phyloP scores from a whole-genome alignment of 2,797 vertebrate genomes.

The Rallus crepitans region DNA sequence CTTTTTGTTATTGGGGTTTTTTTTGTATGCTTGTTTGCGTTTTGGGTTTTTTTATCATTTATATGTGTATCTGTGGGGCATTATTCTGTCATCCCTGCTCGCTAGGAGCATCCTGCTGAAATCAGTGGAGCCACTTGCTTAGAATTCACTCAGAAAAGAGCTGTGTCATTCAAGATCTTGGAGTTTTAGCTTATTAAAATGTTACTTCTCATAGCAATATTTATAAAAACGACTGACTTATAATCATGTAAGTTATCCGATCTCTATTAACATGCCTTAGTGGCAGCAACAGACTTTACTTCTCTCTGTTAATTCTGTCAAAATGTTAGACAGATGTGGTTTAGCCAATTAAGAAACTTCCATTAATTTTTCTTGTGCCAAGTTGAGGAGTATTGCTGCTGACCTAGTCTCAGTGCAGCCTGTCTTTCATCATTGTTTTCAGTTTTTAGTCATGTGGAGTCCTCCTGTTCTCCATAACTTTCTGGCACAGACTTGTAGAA shows the following conservation, averaged over 20 bases:
- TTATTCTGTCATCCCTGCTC: neutral
- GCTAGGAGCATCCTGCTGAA: neutral
- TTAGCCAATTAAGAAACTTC: slow-evolving; percentile 34
- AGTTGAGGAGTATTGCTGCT: neutral
- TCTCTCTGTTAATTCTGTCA: slow-evolving; percentile 19
- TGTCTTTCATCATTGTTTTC: neutral
- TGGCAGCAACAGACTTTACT: neutral
- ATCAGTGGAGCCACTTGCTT: neutral
- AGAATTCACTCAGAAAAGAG: neutral
- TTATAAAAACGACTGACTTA: neutral
- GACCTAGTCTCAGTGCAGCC: neutral
- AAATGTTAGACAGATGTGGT: slow-evolving; percentile 34
- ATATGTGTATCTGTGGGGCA: neutral
- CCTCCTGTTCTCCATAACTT: neutral
- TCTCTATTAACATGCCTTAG: neutral
- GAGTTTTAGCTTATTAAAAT: neutral
- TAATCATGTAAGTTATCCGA: neutral
- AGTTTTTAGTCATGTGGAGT: neutral
- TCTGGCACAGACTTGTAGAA: neutral
- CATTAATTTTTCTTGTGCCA: slow-evolving; percentile 20
- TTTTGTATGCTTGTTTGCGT: too few species aligned
- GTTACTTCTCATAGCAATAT: neutral
- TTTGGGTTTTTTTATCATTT: neutral
- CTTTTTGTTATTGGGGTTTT: neutral
- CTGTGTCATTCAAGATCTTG: neutral